Conservation (phyloP, 2,888 invertebrate species). For the Oscheius sp. region DNA sequence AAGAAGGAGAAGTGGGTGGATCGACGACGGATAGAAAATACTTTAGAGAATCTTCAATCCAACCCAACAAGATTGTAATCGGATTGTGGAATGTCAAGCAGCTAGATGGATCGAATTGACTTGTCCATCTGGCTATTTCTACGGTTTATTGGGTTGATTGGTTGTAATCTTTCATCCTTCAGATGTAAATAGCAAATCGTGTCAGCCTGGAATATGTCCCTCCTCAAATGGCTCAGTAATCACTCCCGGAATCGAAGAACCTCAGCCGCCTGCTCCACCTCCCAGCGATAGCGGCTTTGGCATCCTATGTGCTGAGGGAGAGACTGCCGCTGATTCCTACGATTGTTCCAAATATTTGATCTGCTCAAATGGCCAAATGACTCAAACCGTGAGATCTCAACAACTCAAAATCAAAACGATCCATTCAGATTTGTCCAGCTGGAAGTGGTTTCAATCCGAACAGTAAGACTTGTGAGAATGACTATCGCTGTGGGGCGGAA, state of each 20-base stretch:
- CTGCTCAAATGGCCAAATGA: conserved; percentile 6
- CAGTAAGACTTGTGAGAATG: neutral
- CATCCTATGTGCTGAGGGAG: neutral
- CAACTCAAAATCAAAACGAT: neutral
- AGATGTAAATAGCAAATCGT: neutral
- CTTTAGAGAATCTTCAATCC: conserved; percentile 12
- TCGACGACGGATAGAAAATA: neutral
- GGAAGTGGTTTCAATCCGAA: conserved; percentile 5
- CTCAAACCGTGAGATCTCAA: neutral
- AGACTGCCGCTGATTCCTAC: neutral
- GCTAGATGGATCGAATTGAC: conserved; percentile 20
- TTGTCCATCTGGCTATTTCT: conserved; percentile 22
- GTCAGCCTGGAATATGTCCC: conserved; percentile 11
- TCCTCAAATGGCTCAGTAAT: neutral
- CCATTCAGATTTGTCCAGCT: neutral
- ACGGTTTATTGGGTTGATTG: no score
- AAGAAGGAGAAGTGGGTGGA: conserved; percentile 7
- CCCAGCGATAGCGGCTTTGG: conserved; percentile 12
- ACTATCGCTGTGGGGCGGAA: neutral
- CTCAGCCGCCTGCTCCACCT: conserved; percentile 22
- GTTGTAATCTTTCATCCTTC: neutral
- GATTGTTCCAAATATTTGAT: conserved; percentile 16
- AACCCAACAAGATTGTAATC: neutral
- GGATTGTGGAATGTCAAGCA: conserved; percentile 20
- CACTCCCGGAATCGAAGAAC: neutral